Evolutionary conservation across 2,888 invertebrate genomes (phyloP), one percentile per base, ranked within the genome.

Genomic region (Frankliniella fusca): DNA sequence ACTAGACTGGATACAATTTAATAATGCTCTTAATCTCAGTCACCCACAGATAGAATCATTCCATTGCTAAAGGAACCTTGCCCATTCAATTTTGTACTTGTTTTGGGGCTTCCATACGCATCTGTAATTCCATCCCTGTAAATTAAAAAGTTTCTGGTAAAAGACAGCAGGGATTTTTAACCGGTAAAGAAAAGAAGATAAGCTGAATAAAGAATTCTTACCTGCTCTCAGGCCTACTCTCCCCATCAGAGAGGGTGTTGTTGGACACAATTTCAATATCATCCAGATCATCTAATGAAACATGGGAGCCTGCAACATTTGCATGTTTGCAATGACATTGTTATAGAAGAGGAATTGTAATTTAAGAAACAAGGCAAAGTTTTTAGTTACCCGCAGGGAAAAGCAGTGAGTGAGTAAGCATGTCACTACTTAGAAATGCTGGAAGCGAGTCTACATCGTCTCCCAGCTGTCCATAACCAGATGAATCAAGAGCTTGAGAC

Each of bases 361-460:
- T 20, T 61, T 61, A 70, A 65, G 48, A 79, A 65, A 23, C 80
- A 48, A 82, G 38, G 48, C 11, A 48, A 48, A 79, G 27, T 76
- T 79, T 70, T 38, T 12, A 80, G n/a, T 82, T 82, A 83, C 84
- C 85, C 87, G 90, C 90, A 89, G 83, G 90, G 89, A 81, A 89
- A 88, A 91, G 86, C 86, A 91, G 89, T 48, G 90, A 90, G 83
- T 90, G 90, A 85, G 90, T 90, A 81, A 94, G 90, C 86, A 93
- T 93, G 86, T 94, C 94, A 20, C 93, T 93, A 85, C 93, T 93
- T 85, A 94, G 90, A 88, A 94, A 94, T 0, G 94, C 93, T 83
- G 94, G 93, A 85, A 94, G 88, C 86, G 93, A 93, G 84, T 92
- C 91, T 85, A 93, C 93, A 80, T 90, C 90, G 85, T 90, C 90